A percentile compares a stretch with the other conserved stretches of the same genome.
Evolutionary conservation across 64 coral and sea anemone genomes (phyloP).

Genomic region (Dendrophyllia cribrosa): DNA sequence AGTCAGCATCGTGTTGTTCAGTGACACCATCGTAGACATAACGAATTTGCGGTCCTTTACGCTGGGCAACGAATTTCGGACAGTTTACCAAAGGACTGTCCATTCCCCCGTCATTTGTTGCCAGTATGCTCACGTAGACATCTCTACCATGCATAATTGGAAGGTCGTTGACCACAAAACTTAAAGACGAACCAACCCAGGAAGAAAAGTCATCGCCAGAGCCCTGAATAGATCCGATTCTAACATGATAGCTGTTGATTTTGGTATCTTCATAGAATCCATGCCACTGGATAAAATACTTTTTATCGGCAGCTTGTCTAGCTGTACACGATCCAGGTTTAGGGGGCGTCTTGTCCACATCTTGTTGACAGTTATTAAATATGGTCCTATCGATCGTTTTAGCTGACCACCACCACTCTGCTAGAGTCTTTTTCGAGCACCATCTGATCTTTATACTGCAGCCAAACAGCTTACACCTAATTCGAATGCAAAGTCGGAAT

Average conservation of each 20-base stretch:
- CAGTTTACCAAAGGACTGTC: conserved; percentile 84
- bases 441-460: conserved; percentile 87
- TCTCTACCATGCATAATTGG: conserved; percentile 94
- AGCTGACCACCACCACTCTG: conserved; percentile 97
- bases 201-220: conserved; percentile 93
- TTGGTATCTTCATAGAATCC: conserved; percentile 88
- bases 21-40: conserved; percentile 87
- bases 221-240: conserved; percentile 83
- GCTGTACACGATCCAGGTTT: conserved; percentile 75
- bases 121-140: conserved; percentile 79
- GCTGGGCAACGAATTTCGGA: conserved; percentile 72
- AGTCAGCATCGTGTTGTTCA: conserved; percentile 71
- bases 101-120: conserved; percentile 86
- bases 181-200: conserved; percentile 69
- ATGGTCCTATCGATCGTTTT: conserved; percentile 80
- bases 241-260: conserved; percentile 84
- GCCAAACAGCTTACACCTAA: conserved; percentile 68
- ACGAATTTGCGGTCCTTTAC: conserved; percentile 81
- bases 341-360: conserved; percentile 86
- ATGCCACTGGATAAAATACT: conserved; percentile 93
- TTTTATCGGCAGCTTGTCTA: conserved; percentile 81
- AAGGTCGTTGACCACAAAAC: conserved; percentile 67
- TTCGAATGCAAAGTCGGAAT: conserved; percentile 84
- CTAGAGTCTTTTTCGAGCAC: conserved; percentile 95
- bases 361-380: conserved; percentile 83